Conservation (phyloP, 1,140 invertebrate species). For the Aculops lycopersici region DNA sequence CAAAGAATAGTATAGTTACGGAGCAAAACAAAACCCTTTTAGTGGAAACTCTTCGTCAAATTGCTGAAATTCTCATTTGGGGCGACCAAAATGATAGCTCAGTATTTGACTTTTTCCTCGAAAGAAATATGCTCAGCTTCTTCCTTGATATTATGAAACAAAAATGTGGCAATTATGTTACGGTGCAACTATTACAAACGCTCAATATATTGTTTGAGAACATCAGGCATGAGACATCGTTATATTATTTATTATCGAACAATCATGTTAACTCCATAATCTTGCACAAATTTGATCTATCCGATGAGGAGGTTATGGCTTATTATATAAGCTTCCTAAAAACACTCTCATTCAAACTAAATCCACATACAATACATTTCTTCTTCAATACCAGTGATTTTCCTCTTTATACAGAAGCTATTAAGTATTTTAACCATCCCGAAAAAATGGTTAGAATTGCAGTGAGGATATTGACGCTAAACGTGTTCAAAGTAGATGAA, state of each 20-base stretch:
- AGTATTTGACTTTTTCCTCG: conserved; percentile 94
- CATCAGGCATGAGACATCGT: conserved; percentile 83
- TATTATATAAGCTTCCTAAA: conserved; percentile 98
- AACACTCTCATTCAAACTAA: conserved; percentile 88
- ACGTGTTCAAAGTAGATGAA: conserved; percentile 74
- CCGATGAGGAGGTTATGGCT: conserved; percentile 96
- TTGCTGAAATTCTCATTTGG: conserved; percentile 97
- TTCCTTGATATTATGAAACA: conserved; percentile 90
- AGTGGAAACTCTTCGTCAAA: conserved; percentile 83
- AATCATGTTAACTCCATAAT: conserved; percentile 99
- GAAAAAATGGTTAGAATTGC: conserved; percentile 98
- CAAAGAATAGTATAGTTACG: conserved; percentile 81
- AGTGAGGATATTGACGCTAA: conserved; percentile 76
- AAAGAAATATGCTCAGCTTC: conserved; percentile 96
- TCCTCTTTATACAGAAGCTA: conserved; percentile 88
- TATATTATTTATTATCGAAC: conserved; percentile 97
- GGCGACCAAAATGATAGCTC: conserved; percentile 97
- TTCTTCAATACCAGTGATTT: conserved; percentile 99
- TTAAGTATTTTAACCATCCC: conserved; percentile 93
- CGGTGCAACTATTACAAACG: conserved; percentile 85
- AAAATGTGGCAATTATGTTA: conserved; percentile 81
- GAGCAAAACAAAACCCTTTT: conserved; percentile 70
- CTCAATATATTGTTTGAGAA: conserved; percentile 98
- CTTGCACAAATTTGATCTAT: conserved; percentile 96
- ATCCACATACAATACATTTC: conserved; percentile 92